phyloP scores from a whole-genome alignment of 2,888 invertebrate genomes.

The Sinotaia quadrata region DNA sequence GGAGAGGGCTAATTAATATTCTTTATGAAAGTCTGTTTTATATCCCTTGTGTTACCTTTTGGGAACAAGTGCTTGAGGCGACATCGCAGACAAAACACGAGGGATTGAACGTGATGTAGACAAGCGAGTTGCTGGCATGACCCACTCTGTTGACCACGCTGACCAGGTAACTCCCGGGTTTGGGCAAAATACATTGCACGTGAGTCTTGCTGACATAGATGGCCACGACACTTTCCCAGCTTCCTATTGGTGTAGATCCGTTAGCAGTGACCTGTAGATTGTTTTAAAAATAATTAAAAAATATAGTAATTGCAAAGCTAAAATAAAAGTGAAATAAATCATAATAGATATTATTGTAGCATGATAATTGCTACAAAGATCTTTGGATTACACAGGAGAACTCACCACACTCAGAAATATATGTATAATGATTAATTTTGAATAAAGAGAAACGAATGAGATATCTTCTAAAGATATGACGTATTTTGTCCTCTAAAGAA shows the following conservation, averaged over 20 bases:
- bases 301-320: neutral
- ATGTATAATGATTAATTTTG: too few species aligned
- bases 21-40: neutral
- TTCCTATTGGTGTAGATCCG: constrained; percentile 25
- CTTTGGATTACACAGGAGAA: too few species aligned
- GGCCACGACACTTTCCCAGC: constrained; percentile 22
- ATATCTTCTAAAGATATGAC: too few species aligned
- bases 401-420: too few species aligned
- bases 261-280: constrained; percentile 33
- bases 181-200: constrained; percentile 38
- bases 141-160: constrained; percentile 36
- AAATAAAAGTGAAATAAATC: too few species aligned
- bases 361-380: too few species aligned
- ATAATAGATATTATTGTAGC: too few species aligned
- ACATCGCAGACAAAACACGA: constrained; percentile 42
- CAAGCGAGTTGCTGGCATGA: constrained; percentile 26
- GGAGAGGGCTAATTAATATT: too few species aligned
- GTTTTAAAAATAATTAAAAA: neutral
- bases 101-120: constrained; percentile 40
- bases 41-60: constrained; percentile 36
- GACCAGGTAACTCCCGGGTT: constrained; percentile 39
- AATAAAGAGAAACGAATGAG: too few species aligned
- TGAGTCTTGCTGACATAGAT: constrained; percentile 44
- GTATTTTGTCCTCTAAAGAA: too few species aligned
- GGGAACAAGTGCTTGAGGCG: constrained; percentile 33